Conservation (phyloP, 2,113 vertebrate species). For the Pituophis catenifer region DNA sequence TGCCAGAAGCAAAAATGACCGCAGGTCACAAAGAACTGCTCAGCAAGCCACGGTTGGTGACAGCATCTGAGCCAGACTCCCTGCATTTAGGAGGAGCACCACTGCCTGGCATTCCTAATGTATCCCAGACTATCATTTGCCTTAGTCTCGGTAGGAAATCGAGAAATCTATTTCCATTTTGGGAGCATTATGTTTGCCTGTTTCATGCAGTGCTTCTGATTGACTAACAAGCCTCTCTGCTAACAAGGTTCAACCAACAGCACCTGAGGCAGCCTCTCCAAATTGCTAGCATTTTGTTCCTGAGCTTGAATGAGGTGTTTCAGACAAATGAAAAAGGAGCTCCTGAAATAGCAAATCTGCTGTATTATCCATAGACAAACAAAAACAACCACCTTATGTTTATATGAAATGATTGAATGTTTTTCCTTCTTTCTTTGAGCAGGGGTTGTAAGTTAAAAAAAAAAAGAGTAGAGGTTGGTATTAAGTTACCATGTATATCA, state of each 20-base stretch:
- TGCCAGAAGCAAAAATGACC: conserved; percentile 4
- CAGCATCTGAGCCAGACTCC: not conserved
- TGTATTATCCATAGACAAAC: not conserved
- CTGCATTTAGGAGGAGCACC: not conserved
- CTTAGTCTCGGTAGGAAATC: not conserved
- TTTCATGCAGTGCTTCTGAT: not conserved
- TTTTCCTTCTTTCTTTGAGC: not conserved
- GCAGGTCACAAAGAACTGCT: not conserved
- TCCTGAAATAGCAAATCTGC: not conserved
- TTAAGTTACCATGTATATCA: not conserved
- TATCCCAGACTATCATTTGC: not conserved
- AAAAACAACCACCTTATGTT: not conserved
- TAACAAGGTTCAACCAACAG: not conserved
- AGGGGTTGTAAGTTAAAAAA: not conserved
- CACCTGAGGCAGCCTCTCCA: not conserved
- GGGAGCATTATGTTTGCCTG: not conserved
- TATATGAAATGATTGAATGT: not conserved
- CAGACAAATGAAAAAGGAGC: conserved; percentile 5
- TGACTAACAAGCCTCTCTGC: conserved; percentile 15
- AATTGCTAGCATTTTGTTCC: conserved; percentile 21
- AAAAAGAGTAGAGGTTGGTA: not conserved
- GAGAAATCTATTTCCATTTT: conserved; percentile 14
- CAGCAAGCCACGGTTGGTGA: not conserved
- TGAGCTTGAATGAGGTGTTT: conserved; percentile 18
- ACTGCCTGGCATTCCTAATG: not conserved